Evolutionary conservation across 2,888 invertebrate genomes (phyloP).

Genomic region (Teleogryllus oceanicus): DNA sequence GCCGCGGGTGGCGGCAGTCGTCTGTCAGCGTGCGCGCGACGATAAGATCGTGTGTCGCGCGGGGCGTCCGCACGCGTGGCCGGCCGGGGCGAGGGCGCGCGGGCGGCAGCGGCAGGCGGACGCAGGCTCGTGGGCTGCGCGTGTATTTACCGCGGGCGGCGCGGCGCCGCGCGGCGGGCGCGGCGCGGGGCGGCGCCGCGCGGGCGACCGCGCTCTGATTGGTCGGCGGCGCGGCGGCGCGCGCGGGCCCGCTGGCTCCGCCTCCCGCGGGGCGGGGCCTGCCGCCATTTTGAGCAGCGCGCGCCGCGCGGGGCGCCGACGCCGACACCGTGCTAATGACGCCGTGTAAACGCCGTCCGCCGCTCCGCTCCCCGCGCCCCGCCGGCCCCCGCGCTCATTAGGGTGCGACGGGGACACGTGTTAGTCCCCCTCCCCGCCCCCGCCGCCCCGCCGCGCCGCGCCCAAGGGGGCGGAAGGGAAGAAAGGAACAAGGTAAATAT

Average conservation of each 20-base stretch:
- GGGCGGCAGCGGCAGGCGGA: background rate
- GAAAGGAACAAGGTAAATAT: slow-evolving; percentile 1
- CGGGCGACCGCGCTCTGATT: background rate
- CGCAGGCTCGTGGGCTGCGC: background rate
- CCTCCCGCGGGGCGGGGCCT: background rate
- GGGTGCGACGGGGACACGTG: background rate
- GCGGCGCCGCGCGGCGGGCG: background rate
- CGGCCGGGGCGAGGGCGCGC: no score
- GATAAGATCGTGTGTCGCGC: no score
- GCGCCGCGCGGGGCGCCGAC: background rate
- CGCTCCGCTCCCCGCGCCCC: background rate
- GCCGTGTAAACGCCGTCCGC: background rate
- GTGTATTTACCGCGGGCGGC: background rate
- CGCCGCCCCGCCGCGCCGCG: background rate
- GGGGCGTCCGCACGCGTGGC: no score
- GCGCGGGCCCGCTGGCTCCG: background rate
- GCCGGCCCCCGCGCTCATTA: background rate
- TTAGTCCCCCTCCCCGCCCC: background rate
- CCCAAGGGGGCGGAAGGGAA: background rate
- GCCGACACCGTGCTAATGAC: background rate
- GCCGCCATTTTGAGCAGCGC: background rate
- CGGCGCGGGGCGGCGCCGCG: background rate
- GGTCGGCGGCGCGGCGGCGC: slow-evolving; percentile 18
- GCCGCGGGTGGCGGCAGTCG: no score
- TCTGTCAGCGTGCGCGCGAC: no score